Evolutionary conservation across 2,888 invertebrate species (phyloP).

Genomic region (Halocaridina rubra): DNA sequence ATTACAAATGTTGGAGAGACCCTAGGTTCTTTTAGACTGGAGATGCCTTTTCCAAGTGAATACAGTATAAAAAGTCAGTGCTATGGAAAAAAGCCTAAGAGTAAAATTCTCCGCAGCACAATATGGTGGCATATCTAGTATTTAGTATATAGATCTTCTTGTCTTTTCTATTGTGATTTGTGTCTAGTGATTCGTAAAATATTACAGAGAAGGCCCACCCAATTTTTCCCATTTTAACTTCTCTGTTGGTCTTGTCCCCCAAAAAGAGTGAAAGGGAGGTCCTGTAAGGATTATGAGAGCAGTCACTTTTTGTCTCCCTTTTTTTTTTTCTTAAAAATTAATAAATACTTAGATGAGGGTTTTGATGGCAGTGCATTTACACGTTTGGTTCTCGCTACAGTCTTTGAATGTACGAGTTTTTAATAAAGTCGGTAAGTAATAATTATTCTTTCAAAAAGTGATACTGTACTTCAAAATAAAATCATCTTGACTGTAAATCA

Average conservation of each 20-base stretch:
- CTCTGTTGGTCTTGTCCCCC: conserved; percentile 36
- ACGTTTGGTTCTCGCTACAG: background rate
- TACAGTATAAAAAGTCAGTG: conserved; percentile 15
- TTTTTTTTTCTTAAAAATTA: conserved; percentile 6
- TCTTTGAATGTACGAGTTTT: background rate
- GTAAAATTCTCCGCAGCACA: conserved; percentile 40
- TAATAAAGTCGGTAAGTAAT: background rate
- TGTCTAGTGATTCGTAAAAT: conserved; percentile 47
- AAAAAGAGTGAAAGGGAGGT: conserved; percentile 26
- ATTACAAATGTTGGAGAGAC: conserved; percentile 27
- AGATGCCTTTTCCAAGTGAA: conserved; percentile 48
- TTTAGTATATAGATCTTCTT: conserved; percentile 47
- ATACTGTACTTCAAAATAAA: background rate
- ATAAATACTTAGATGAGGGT: background rate
- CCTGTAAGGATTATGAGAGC: conserved; percentile 1
- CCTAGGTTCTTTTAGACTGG: conserved; percentile 32
- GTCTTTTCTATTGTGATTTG: conserved; percentile 48
- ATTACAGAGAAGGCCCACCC: conserved; percentile 49
- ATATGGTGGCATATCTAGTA: conserved; percentile 55
- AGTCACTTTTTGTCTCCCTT: too few species aligned
- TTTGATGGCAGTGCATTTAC: conserved; percentile 27
- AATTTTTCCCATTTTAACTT: conserved; percentile 24
- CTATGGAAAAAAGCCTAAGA: conserved; percentile 32
- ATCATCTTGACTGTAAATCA: background rate
- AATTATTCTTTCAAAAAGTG: too few species aligned